Evolutionary conservation across 2,797 vertebrate species (phyloP).

Genomic region (Peromyscus nudipes): DNA sequence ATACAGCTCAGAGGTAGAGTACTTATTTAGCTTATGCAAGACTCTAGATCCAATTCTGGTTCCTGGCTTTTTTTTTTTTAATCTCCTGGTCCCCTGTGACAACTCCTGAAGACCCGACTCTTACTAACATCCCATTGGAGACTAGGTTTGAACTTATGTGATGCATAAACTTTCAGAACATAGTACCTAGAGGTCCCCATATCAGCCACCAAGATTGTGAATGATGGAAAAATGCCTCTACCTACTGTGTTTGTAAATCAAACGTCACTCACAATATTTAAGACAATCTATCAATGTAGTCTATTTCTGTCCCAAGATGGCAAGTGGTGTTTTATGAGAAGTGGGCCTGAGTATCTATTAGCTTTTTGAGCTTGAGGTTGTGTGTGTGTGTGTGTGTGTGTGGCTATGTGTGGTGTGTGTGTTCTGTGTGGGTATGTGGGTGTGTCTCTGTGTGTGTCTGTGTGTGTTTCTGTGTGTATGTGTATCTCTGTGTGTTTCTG

Average conservation of each 20-base stretch:
- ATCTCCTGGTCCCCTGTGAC: neutral
- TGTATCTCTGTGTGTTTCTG: neutral
- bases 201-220: no score
- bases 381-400: neutral
- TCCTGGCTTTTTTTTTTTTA: neutral
- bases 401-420: neutral
- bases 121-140: neutral
- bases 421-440: neutral
- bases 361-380: neutral
- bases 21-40: neutral
- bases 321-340: neutral
- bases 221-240: neutral
- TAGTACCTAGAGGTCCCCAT: no score
- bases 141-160: neutral
- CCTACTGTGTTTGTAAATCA: neutral
- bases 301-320: neutral
- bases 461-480: neutral
- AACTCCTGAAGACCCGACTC: neutral
- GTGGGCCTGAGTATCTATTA: neutral
- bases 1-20: neutral
- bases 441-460: neutral
- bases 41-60: neutral
- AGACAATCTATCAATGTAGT: neutral
- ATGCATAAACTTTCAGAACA: neutral
- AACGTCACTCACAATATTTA: neutral